Evolutionary conservation across 23 tunicate genomes (phyloP), one percentile per base, ranked within the genome.

Genomic region (Botrylloides violaceus): DNA sequence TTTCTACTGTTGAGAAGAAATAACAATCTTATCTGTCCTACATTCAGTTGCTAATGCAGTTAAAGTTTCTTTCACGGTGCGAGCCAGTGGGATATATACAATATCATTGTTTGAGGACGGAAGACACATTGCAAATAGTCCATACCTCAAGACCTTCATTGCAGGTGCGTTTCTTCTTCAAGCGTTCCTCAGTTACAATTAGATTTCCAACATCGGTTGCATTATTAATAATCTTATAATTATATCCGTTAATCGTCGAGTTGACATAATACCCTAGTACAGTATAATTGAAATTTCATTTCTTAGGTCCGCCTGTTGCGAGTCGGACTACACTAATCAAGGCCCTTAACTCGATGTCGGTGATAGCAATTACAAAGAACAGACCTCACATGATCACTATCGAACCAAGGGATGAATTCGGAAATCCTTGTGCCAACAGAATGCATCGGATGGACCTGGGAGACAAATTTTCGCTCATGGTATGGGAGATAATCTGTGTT

Each of bases 361-460:
- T 88, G 12, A 56, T 88, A 7, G 63, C 84, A 1, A 77, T 81
- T 71, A 81, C 88, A 1, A 71, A 71, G 25, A 77, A 81, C 18
- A 57, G 25, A 22, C 78, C 72, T 43, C 81, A 81, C 15, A 34
- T 66, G 28, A 50, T 88, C 64, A 66, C 70, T 36, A 73, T 88
- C 24, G 87, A 81, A 1, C 77, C 87, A 3, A 58, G 96, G 4
- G 96, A 88, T 56, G 83, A 76, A 57, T 88, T 57, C 49, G 81
- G 73, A 27, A 88, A 88, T 76, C 58, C 64, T n/a, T 88, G 96
- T 64, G 48, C 72, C 31, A 47, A n/a, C 29, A 47, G 76, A 49
- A 36, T 88, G 50, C 39, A 47, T 33, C 36, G 50, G 59, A 3
- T 55, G 0, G 81, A 77, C 37, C 66, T 77, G 38, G 76, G 84